These are phyloP conservation scores for Balaeniceps rex DNA, from an alignment of 2,113 vertebrate species.

Conservation along the genomic window DNA sequence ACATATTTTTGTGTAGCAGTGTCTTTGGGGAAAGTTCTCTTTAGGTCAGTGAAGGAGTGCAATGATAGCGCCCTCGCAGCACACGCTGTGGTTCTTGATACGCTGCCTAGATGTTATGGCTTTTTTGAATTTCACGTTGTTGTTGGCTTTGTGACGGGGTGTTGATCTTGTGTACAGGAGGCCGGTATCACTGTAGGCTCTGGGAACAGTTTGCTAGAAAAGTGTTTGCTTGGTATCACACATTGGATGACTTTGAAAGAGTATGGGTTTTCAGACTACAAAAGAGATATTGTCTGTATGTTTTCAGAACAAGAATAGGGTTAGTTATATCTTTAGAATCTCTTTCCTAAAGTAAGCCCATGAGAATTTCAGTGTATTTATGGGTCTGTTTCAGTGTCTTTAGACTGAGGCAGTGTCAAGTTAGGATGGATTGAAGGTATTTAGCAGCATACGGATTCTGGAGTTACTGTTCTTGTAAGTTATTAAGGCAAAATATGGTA, in stretches of 20 bases:
- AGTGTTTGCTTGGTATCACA: not conserved
- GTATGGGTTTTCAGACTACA: not conserved
- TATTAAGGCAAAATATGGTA: not conserved
- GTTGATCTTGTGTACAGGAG: not conserved
- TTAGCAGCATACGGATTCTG: not conserved
- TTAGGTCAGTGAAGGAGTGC: not conserved
- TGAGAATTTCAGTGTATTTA: not conserved
- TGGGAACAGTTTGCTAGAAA: not conserved
- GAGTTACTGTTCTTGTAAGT: not conserved
- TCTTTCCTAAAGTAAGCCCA: not conserved
- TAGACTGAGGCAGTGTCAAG: not conserved
- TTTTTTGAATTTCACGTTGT: not conserved
- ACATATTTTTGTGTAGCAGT: not conserved
- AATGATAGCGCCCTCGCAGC: fast-evolving
- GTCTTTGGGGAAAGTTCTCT: not conserved
- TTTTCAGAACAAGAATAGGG: not conserved
- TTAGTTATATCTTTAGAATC: not conserved
- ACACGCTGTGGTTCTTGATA: fast-evolving
- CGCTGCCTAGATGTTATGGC: fast-evolving
- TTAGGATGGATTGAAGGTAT: not conserved
- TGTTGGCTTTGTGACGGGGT: not conserved
- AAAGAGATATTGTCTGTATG: not conserved
- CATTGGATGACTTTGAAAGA: not conserved
- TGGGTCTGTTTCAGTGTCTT: not conserved
- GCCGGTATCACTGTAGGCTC: fast-evolving